Evolutionary conservation across 1,140 invertebrate genomes (phyloP), one percentile per base, ranked within the genome.

Genomic region (Drosophila oshimai): DNA sequence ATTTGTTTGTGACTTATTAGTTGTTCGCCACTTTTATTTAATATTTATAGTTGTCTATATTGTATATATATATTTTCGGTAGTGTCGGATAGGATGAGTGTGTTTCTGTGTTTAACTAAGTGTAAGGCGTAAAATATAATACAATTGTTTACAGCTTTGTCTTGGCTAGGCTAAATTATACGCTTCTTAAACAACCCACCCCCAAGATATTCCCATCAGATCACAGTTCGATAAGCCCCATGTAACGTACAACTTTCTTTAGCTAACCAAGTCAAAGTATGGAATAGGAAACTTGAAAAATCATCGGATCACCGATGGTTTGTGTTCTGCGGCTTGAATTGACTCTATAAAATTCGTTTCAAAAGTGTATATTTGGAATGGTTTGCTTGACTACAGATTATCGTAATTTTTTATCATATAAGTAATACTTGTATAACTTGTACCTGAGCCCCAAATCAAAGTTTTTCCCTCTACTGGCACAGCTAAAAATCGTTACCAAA

Each of bases 121-220:
- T 42, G 54, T 81, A 72, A 67, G 47, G 72, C 49, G 45, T 67
- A 81, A 81, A 76, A 55, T 76, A 81, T 81, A 81, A 81, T 83
- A 81, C 77, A 81, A 72, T 72, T 75, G 76, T 51, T 75, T 74
- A 79, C 53, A 71, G 65, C 53, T 64, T 51, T 62, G 24, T 39
- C 39, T 47, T 58, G 46, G 41, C 45, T 61, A 62, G 70, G 55
- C 76, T 65, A 78, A 55, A 54, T 75, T 20, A 64, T 49, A 37
- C 45, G 3, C 17, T 26, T 17, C 41, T 31, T 22, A 37, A 0
- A 42, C 13, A 41, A 24, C 26, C 31, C 61, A 10, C 17, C 28
- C 57, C 61, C 42, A 47, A 39, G 39, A 64, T 39, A 45, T 62
- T 20, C 18, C 31, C 53, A 46, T 65, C 62, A 67, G 36, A 68